phyloP scores from a whole-genome alignment of 1,140 invertebrate genomes.

The Drosophila ambigua region DNA sequence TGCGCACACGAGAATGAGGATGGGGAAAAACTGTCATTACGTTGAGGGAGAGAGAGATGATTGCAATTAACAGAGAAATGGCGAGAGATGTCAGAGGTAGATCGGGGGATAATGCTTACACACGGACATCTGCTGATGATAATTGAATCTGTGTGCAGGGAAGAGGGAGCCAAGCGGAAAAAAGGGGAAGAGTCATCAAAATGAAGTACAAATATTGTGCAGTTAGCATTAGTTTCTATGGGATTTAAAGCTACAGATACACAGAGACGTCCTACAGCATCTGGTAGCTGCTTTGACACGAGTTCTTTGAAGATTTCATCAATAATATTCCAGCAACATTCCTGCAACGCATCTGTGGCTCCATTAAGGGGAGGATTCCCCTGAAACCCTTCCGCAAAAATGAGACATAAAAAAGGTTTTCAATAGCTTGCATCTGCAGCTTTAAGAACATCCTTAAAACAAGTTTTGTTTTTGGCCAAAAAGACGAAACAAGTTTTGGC shows the following conservation, averaged over 20 bases:
- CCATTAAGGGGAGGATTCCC: too few species aligned
- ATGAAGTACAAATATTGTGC: neutral
- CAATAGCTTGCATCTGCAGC: slow-evolving; percentile 14
- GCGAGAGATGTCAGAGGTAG: neutral
- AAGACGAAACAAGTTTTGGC: slow-evolving; percentile 64
- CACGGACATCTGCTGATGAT: slow-evolving; percentile 33
- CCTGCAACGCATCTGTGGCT: too few species aligned
- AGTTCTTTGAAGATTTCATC: too few species aligned
- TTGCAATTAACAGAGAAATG: slow-evolving; percentile 34
- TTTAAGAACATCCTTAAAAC: slow-evolving; percentile 68
- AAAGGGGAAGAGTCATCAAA: slow-evolving; percentile 11
- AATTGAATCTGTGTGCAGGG: slow-evolving; percentile 26
- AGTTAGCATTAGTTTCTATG: too few species aligned
- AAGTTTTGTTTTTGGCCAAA: slow-evolving; percentile 55
- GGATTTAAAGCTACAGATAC: too few species aligned
- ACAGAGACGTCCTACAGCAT: too few species aligned
- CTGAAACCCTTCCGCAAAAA: slow-evolving; percentile 28
- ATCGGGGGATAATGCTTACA: slow-evolving; percentile 19
- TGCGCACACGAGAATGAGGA: slow-evolving; percentile 9
- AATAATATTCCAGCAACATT: too few species aligned
- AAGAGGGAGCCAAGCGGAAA: slow-evolving; percentile 7
- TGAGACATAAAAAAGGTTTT: slow-evolving; percentile 63
- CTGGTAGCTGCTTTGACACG: too few species aligned
- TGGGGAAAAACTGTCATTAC: slow-evolving; percentile 45
- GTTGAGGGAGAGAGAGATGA: neutral